These are phyloP conservation scores for Acanthaster planci DNA, from an alignment of 35 echinoderm and acorn worm species.

Conservation along the genomic window DNA sequence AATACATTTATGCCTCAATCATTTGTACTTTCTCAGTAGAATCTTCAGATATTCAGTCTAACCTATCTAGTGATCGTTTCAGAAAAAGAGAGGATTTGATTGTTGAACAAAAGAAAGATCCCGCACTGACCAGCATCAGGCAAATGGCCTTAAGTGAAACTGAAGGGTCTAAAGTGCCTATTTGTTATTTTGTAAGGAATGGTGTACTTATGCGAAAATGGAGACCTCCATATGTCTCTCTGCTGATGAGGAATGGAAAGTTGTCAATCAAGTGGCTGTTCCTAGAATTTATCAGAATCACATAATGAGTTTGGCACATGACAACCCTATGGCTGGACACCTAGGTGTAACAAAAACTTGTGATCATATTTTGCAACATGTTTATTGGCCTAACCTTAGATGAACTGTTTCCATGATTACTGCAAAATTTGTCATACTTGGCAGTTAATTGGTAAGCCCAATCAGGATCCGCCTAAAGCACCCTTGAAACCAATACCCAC, in stretches of 20 bases:
- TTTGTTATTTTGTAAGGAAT: background rate
- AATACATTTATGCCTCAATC: background rate
- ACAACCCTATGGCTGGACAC: constrained; percentile 45
- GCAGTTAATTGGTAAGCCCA: constrained; percentile 62
- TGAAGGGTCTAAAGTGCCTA: background rate
- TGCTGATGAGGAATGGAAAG: constrained; percentile 49
- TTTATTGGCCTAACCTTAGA: constrained; percentile 55
- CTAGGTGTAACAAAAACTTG: constrained; percentile 55
- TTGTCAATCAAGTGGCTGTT: constrained; percentile 58
- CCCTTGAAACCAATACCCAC: constrained; percentile 55
- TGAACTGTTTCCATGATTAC: constrained; percentile 27
- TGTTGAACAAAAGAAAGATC: background rate
- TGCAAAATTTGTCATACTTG: constrained; percentile 58
- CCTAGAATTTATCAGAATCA: constrained; percentile 38
- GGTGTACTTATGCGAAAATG: constrained; percentile 75
- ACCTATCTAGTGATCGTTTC: background rate
- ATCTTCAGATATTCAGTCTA: constrained; percentile 3
- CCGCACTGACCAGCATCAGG: background rate
- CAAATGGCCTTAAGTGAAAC: background rate
- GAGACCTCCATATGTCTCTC: constrained; percentile 46
- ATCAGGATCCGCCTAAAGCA: constrained; percentile 35
- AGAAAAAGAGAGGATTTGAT: background rate
- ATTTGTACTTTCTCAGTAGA: background rate
- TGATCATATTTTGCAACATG: constrained; percentile 43
- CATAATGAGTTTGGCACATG: constrained; percentile 47